Percentiles rank a stretch among this genome's conserved stretches.
phyloP scores from a whole-genome alignment of 1,140 invertebrate genomes.

The Steinernema khuongi region DNA sequence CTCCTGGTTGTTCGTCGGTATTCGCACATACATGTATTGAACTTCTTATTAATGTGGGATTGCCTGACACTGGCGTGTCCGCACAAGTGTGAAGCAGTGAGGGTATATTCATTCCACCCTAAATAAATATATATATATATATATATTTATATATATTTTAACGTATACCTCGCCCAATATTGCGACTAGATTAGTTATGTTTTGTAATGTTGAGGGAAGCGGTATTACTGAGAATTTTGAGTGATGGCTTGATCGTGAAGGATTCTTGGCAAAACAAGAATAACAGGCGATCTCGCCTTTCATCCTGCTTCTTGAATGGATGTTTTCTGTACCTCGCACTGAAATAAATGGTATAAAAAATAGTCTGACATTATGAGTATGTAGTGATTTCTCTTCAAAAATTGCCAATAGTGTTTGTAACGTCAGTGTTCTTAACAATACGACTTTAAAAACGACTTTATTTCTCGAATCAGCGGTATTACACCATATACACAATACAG shows the following conservation, averaged over 20 bases:
- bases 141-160: too few species aligned
- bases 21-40: slow-evolving; percentile 39
- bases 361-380: too few species aligned
- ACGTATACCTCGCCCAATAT: slow-evolving; percentile 17
- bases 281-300: slow-evolving; percentile 45
- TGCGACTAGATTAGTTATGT: slow-evolving; percentile 24
- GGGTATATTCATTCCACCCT: slow-evolving; percentile 41
- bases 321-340: too few species aligned
- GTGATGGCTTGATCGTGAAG: background rate
- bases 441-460: too few species aligned
- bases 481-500: too few species aligned
- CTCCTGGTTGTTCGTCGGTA: slow-evolving; percentile 36
- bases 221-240: background rate
- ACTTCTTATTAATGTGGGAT: slow-evolving; percentile 40
- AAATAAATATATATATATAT: too few species aligned
- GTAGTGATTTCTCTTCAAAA: too few species aligned
- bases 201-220: background rate
- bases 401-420: too few species aligned
- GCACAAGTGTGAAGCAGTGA: slow-evolving; percentile 30
- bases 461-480: too few species aligned
- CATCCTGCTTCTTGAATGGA: background rate
- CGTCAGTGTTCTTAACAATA: too few species aligned
- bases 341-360: too few species aligned
- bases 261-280: slow-evolving; percentile 37
- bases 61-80: slow-evolving; percentile 29